Evolutionary conservation across 2,888 invertebrate species (phyloP), one percentile per base, ranked within the genome.

Genomic region (Andricus quercusramuli): DNA sequence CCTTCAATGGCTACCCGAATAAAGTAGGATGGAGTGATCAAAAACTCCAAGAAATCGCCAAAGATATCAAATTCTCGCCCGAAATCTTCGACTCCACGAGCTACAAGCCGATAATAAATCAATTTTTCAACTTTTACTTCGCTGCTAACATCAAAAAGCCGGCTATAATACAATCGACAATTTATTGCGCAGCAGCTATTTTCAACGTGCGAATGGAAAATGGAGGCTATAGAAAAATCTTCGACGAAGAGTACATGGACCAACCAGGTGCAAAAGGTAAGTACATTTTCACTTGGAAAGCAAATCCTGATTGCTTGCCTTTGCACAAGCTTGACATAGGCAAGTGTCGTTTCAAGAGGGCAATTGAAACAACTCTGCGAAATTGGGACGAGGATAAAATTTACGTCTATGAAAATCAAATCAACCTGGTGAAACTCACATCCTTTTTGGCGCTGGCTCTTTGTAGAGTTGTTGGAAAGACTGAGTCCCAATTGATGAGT

Each of bases 151-250:
- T 59, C 11, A 59, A 22, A 59, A 59, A 59, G 11, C 59, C 59
- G 22, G 11, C 59, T 59, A 59, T 59, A 22, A 59, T 59, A 11
- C 59, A 59, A 22, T 59, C 59, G 11, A 59, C 59, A 59, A 22
- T 59, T 22, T 59, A 59, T 59, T 59, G 59, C 22, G 59, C 59
- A 59, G 59, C 59, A 22, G 59, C 59, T 59, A 59, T 59, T 59
- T 59, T 59, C 22, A 59, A 59, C 22, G 22, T 59, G 22, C 22
- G 59, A 13, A 22, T 59, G 22, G 59, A 59, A 59, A 59, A 59
- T 59, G 59, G 59, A 59, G 59, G 59, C n/a, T 59, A 22, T 22
- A 22, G 59, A 11, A 59, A 59, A 22, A 59, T 59, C 22, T 59
- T 59, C 11, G 59, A 59, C 11, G 59, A 59, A 13, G 59, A 22